Evolutionary conservation across 2,888 invertebrate genomes (phyloP).

Genomic region (Chloroclysta siterata): DNA sequence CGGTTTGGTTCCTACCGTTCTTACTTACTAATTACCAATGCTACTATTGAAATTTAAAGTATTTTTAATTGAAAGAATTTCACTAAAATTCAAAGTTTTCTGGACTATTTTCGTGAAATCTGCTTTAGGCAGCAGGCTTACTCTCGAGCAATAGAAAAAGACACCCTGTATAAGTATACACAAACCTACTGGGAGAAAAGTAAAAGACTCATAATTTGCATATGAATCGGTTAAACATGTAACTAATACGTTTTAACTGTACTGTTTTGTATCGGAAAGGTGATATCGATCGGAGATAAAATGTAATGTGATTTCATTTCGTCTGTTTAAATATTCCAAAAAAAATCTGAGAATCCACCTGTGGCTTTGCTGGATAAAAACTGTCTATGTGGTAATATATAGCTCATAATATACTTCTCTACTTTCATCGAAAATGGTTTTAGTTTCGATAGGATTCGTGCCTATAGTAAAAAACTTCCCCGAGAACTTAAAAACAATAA

Average conservation of each 20-base stretch:
- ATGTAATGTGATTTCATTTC: slow-evolving; percentile 13
- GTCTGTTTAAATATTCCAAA: slow-evolving; percentile 3
- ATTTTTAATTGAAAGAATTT: no score
- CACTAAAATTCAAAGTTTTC: no score
- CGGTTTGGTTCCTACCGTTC: no score
- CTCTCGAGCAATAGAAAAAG: neutral
- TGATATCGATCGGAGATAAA: slow-evolving; percentile 16
- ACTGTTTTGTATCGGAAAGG: slow-evolving; percentile 14
- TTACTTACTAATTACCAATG: no score
- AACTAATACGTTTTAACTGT: slow-evolving; percentile 17
- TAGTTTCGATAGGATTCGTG: neutral
- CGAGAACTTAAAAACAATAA: no score
- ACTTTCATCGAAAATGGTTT: neutral
- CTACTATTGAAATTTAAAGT: no score
- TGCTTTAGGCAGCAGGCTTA: no score
- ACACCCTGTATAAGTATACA: slow-evolving; percentile 14
- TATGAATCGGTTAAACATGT: slow-evolving; percentile 22
- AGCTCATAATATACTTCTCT: neutral
- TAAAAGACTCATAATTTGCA: slow-evolving; percentile 20
- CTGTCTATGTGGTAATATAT: neutral
- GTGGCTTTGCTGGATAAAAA: neutral
- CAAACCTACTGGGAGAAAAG: slow-evolving; percentile 10
- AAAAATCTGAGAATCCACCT: neutral
- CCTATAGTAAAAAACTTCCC: no score
- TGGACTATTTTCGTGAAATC: no score